phyloP scores from a whole-genome alignment of 2,113 vertebrate species.

The Suncus etruscus region DNA sequence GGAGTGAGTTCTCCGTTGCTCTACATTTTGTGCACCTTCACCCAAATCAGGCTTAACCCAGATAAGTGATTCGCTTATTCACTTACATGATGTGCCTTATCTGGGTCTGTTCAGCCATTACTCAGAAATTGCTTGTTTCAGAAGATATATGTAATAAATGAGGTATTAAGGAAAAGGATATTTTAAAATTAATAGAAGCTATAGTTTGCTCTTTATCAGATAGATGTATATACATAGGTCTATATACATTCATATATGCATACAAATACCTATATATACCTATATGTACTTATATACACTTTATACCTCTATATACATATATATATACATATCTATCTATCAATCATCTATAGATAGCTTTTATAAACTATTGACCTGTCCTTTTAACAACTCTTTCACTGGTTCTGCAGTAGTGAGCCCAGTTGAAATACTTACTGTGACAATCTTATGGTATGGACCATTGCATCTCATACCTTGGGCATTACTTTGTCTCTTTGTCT shows the following conservation, averaged over 20 bases:
- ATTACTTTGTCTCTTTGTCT: slow-evolving; percentile 42
- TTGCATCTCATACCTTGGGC: neutral
- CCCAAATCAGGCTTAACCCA: neutral
- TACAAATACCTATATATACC: no score
- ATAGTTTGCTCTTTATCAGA: neutral
- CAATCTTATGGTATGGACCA: neutral
- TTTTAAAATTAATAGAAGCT: neutral
- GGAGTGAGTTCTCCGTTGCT: neutral
- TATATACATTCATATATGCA: no score
- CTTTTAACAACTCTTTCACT: neutral
- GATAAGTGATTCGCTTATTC: neutral
- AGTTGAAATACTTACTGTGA: neutral
- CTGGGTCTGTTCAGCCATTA: neutral
- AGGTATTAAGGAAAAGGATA: neutral
- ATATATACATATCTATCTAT: no score
- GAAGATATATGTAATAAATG: slow-evolving; percentile 4
- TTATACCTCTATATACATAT: no score
- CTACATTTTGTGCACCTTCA: neutral
- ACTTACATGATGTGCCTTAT: neutral
- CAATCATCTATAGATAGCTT: neutral
- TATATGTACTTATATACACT: no score
- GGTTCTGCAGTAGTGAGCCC: neutral
- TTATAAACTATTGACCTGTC: neutral
- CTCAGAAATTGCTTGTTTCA: slow-evolving; percentile 45
- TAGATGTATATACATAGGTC: no score